A percentile compares a stretch with the other conserved stretches of the same genome.
Conservation (phyloP, 2,113 vertebrate genomes). For the Rhabdomys dilectus region DNA sequence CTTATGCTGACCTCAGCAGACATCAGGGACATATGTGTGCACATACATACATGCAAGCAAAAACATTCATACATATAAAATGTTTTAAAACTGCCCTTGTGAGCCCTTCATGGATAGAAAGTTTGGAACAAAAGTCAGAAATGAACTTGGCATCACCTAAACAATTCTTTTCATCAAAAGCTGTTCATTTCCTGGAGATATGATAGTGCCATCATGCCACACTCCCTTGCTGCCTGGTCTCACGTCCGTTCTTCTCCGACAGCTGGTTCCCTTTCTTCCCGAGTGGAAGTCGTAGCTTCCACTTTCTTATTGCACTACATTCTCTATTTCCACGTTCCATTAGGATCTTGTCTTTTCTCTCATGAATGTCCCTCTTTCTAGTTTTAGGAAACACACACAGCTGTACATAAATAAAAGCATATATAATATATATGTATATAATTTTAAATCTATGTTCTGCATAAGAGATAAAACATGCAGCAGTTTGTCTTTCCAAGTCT, state of each 20-base stretch:
- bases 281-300: background rate
- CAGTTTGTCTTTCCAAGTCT: background rate
- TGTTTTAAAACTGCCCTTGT: background rate
- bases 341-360: background rate
- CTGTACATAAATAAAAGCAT: background rate
- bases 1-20: background rate
- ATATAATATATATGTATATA: background rate
- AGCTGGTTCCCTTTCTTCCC: background rate
- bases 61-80: background rate
- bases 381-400: background rate
- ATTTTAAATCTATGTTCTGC: background rate
- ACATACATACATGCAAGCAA: background rate
- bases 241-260: too few species aligned
- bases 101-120: background rate
- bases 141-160: background rate
- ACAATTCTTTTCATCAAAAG: background rate
- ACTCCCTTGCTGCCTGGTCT: background rate
- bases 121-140: background rate
- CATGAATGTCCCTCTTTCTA: background rate
- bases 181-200: background rate
- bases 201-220: rapidly evolving
- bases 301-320: background rate
- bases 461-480: background rate
- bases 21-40: background rate
- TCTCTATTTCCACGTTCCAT: too few species aligned